A percentile compares a stretch with the other conserved stretches of the same genome.
phyloP scores from a whole-genome alignment of 2,888 invertebrate genomes.

The Sphaerophoria taeniata region DNA sequence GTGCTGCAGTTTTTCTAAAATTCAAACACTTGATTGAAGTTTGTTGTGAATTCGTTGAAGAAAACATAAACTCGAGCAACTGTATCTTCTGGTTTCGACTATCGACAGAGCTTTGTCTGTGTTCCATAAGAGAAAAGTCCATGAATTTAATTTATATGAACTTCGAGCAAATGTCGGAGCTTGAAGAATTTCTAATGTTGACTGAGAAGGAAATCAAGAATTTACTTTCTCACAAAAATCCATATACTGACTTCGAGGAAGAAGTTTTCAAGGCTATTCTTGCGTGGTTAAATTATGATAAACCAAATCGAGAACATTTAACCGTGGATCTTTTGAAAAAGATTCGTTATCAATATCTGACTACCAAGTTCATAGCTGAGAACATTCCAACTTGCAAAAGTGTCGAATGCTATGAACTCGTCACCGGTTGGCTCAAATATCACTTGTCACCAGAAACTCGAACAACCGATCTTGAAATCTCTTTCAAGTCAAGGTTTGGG shows the following conservation, averaged over 20 bases:
- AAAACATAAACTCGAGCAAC: not conserved
- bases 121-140: not conserved
- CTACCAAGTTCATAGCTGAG: conserved; percentile 1
- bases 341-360: not conserved
- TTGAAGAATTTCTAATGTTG: not conserved
- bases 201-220: not conserved
- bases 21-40: not conserved
- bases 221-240: not conserved
- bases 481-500: not conserved
- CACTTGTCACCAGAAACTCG: not conserved
- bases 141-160: not conserved
- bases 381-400: not conserved
- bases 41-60: not conserved
- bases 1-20: not conserved
- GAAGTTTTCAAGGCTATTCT: not conserved
- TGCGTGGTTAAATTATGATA: not conserved
- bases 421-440: conserved; percentile 3
- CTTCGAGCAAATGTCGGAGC: not conserved
- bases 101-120: not conserved
- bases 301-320: not conserved
- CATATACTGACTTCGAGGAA: not conserved
- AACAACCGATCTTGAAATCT: not conserved
- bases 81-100: not conserved
- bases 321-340: not conserved
- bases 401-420: not conserved